These are phyloP conservation scores for Empis livida DNA, from an alignment of 2,888 invertebrate genomes.

Conservation along the genomic window DNA sequence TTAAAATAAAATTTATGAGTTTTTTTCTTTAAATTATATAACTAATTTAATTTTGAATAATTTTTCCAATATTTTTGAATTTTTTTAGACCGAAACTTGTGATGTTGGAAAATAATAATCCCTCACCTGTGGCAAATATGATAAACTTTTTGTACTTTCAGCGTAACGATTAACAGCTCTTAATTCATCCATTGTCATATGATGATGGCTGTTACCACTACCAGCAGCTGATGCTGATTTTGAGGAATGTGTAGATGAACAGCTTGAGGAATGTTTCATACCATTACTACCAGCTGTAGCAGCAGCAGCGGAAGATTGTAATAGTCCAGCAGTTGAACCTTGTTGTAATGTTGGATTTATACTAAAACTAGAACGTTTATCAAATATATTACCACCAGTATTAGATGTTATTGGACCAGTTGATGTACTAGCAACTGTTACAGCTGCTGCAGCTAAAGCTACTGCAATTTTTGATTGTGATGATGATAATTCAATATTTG, in stretches of 20 bases:
- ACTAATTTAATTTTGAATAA: constrained; percentile 4
- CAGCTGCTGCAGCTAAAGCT: constrained; percentile 25
- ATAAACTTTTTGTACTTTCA: constrained; percentile 81
- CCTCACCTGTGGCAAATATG: constrained; percentile 80
- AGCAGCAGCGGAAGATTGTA: too few species aligned
- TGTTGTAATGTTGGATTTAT: neutral
- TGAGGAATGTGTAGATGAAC: constrained; percentile 61
- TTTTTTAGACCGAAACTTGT: constrained; percentile 31
- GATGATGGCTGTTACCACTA: constrained; percentile 34
- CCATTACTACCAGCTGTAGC: constrained; percentile 14
- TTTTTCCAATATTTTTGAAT: constrained; percentile 11
- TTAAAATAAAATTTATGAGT: neutral
- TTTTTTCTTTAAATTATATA: too few species aligned
- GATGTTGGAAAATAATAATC: constrained; percentile 34
- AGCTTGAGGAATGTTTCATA: constrained; percentile 37
- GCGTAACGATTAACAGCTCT: constrained; percentile 80
- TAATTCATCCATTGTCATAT: constrained; percentile 71
- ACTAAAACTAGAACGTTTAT: neutral
- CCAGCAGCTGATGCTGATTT: constrained; percentile 39
- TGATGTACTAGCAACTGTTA: constrained; percentile 23
- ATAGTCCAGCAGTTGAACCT: neutral
- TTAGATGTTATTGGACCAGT: neutral
- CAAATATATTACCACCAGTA: too few species aligned
- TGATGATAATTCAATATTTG: constrained; percentile 7
- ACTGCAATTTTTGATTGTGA: constrained; percentile 5